phyloP scores from a whole-genome alignment of 2,888 invertebrate species.

The Torymus auratus region DNA sequence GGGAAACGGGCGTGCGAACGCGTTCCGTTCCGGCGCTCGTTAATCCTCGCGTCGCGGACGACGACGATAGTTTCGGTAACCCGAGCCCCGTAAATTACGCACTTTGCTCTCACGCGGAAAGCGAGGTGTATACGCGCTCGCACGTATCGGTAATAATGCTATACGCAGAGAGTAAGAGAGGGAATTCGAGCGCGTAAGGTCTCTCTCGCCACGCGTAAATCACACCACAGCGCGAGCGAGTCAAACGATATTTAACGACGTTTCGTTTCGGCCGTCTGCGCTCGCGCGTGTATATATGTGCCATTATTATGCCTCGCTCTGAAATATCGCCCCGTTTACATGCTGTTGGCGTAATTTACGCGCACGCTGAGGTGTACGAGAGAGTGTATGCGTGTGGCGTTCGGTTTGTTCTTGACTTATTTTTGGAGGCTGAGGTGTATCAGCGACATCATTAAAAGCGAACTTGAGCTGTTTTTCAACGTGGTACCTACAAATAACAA shows the following conservation, averaged over 20 bases:
- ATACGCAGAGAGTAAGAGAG: too few species aligned
- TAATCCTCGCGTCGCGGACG: constrained; percentile 65
- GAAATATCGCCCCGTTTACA: constrained; percentile 38
- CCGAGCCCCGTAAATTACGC: constrained; percentile 73
- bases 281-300: constrained; percentile 55
- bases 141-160: constrained; percentile 2
- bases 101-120: constrained; percentile 63
- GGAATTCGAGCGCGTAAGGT: too few species aligned
- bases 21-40: constrained; percentile 69
- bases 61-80: constrained; percentile 66
- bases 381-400: too few species aligned
- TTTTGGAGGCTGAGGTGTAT: background rate
- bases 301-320: constrained; percentile 27
- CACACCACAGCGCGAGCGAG: constrained; percentile 5
- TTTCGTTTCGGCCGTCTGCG: constrained; percentile 38
- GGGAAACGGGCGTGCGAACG: constrained; percentile 69
- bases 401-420: background rate
- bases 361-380: background rate
- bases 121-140: constrained; percentile 1
- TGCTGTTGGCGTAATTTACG: constrained; percentile 15
- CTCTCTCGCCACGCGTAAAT: constrained; percentile 30
- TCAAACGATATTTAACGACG: constrained; percentile 59
- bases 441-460: too few species aligned
- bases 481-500: too few species aligned
- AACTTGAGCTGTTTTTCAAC: too few species aligned